Conservation (phyloP, 1,140 invertebrate genomes). For the Papilio polyxenes region DNA sequence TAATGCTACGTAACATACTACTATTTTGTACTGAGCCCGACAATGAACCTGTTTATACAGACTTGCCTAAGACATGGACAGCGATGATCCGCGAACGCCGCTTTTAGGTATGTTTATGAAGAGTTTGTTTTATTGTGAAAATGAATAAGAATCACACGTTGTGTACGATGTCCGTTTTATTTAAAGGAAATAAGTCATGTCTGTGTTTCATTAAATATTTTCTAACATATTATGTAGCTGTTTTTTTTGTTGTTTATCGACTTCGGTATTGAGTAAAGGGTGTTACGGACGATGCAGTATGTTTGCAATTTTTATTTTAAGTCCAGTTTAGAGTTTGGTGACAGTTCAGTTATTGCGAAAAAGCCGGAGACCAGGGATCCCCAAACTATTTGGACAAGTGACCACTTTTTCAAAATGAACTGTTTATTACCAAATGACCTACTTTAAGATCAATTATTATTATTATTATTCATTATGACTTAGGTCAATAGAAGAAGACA, state of each 20-base stretch:
- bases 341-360: no score
- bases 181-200: not conserved
- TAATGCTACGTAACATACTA: slow-evolving; percentile 19
- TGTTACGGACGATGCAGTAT: not conserved
- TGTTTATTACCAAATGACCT: no score
- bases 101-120: slow-evolving; percentile 54
- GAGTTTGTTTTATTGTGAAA: not conserved
- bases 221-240: not conserved
- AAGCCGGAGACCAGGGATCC: no score
- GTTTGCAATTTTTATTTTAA: no score
- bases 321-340: no score
- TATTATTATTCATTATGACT: no score
- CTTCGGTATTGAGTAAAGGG: not conserved
- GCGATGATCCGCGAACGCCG: slow-evolving; percentile 61
- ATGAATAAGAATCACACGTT: not conserved
- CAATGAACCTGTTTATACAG: slow-evolving; percentile 28
- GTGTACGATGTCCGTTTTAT: not conserved
- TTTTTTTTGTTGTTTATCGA: not conserved
- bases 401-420: no score
- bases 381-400: no score
- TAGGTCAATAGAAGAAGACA: no score
- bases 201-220: not conserved
- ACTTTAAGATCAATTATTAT: no score
- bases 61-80: slow-evolving; percentile 52
- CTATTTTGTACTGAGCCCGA: not conserved